Evolutionary conservation across 2,113 vertebrate genomes (phyloP).

Genomic region (Danio rerio): GRCz12tu NC_133193.1:50853501-50854000

Average conservation of each 20-base stretch:
- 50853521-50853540: too few relatives aligned
- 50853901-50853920: neutral
- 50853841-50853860: constrained; percentile 7
- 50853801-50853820: constrained; percentile 47
- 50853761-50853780: constrained; percentile 24
- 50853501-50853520: too few relatives aligned
- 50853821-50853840: constrained; percentile 3
- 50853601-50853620: neutral
- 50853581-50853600: neutral
- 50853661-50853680: constrained; percentile 69
- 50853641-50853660: constrained; percentile 19
- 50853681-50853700: constrained; percentile 74
- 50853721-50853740: constrained; percentile 61
- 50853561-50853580: too few relatives aligned
- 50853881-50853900: neutral
- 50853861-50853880: neutral
- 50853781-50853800: constrained; percentile 55
- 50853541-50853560: too few relatives aligned
- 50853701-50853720: constrained; percentile 73
- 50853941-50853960: neutral
- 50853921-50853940: neutral
- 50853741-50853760: constrained; percentile 61
- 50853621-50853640: constrained; percentile 25
- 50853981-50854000: neutral
- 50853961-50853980: neutral